phyloP scores from a whole-genome alignment of 2,797 vertebrate species.

The Aldrovandia affinis region DNA sequence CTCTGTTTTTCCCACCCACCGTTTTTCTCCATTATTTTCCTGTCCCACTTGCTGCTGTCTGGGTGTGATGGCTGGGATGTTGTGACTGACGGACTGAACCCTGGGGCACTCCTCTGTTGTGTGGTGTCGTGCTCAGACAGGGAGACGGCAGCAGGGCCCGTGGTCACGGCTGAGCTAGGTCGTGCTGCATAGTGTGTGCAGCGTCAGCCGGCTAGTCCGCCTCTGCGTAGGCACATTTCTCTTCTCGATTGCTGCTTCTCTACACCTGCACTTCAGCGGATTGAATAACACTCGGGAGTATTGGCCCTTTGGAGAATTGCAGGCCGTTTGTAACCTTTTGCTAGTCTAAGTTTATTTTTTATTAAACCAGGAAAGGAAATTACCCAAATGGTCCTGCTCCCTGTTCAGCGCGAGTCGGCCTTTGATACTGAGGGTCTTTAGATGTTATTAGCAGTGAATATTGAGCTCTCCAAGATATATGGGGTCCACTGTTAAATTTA shows the following conservation, averaged over 20 bases:
- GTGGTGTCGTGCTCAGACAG: neutral
- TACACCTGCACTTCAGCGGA: constrained; percentile 31
- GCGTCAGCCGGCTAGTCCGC: too few species aligned
- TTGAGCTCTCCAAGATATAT: constrained; percentile 78
- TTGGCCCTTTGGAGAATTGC: constrained; percentile 22
- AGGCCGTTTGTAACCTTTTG: constrained; percentile 45
- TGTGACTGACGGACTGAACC: constrained; percentile 34
- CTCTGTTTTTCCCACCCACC: neutral
- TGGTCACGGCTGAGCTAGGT: neutral
- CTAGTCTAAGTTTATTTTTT: constrained; percentile 58
- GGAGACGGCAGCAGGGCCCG: neutral
- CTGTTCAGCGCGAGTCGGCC: constrained; percentile 59
- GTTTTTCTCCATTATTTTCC: constrained; percentile 13
- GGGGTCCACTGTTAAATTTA: constrained; percentile 83
- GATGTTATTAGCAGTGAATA: constrained; percentile 77
- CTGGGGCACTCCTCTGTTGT: constrained; percentile 23
- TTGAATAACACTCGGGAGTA: constrained; percentile 34
- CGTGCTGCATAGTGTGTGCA: neutral
- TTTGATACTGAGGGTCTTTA: constrained; percentile 70
- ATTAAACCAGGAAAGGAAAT: constrained; percentile 48
- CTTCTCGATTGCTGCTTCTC: constrained; percentile 23
- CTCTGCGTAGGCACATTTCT: too few species aligned
- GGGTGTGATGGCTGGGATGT: constrained; percentile 44
- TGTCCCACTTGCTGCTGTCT: constrained; percentile 22
- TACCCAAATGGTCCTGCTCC: constrained; percentile 38